Percentiles rank a stretch among this genome's conserved stretches.
These are phyloP conservation scores for Maniola jurtina DNA, from an alignment of 1,140 invertebrate species.

Conservation along the genomic window DNA sequence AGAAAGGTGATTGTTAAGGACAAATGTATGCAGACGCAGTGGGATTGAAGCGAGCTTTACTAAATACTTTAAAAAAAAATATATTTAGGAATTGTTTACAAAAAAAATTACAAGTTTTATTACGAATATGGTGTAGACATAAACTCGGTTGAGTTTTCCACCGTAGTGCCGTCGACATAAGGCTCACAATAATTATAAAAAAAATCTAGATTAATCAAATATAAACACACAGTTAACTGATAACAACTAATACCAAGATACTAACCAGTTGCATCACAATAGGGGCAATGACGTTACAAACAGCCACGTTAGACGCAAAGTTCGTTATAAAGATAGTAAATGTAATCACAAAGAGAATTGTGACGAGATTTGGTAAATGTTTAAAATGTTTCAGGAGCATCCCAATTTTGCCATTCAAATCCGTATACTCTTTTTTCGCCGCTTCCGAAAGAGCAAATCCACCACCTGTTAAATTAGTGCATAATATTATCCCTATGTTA, in stretches of 20 bases:
- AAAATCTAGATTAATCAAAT: too few species aligned
- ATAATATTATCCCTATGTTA: too few species aligned
- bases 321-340: constrained; percentile 82
- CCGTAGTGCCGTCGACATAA: too few species aligned
- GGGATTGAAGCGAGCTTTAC: background rate
- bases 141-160: too few species aligned
- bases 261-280: constrained; percentile 87
- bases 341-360: constrained; percentile 80
- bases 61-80: too few species aligned
- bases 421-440: constrained; percentile 82
- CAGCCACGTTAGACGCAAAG: constrained; percentile 90
- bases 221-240: too few species aligned
- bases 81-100: too few species aligned
- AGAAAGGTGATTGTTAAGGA: background rate
- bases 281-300: constrained; percentile 90
- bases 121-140: background rate
- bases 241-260: background rate
- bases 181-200: background rate
- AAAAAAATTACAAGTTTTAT: too few species aligned
- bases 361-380: constrained; percentile 74
- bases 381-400: constrained; percentile 79
- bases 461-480: constrained; percentile 77
- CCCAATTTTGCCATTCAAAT: constrained; percentile 87
- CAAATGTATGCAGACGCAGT: background rate
- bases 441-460: constrained; percentile 92